Percentiles rank a stretch among this genome's conserved stretches.
Evolutionary conservation across 2,797 vertebrate genomes (phyloP).

Genomic region (Lutra lutra): DNA sequence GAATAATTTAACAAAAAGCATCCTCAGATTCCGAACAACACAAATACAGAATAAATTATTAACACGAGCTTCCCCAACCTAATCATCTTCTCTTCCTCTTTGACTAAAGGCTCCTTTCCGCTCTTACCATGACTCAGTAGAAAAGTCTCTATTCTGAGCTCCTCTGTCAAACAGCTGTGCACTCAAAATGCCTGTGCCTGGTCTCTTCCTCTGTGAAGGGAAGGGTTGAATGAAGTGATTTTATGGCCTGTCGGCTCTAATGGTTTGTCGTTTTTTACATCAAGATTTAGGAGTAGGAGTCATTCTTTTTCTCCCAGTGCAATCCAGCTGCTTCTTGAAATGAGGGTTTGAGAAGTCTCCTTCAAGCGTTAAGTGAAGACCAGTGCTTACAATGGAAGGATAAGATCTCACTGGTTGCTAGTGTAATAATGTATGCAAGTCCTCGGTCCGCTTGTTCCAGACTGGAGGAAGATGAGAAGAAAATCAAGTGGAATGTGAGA

Average conservation of each 20-base stretch:
- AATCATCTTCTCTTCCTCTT: conserved; percentile 57
- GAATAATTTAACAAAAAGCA: conserved; percentile 80
- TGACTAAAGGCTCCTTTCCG: background rate
- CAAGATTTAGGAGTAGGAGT: background rate
- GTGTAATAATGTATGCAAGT: background rate
- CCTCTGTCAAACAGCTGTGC: background rate
- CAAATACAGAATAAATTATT: conserved; percentile 81
- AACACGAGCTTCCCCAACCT: conserved; percentile 56
- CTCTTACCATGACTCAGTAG: conserved; percentile 52
- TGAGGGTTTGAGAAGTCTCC: background rate
- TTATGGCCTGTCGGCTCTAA: background rate
- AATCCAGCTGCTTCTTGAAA: background rate
- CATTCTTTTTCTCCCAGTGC: background rate
- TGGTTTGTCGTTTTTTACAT: conserved; percentile 4
- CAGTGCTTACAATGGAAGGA: background rate
- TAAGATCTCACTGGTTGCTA: background rate
- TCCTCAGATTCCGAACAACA: conserved; percentile 78
- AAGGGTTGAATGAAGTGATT: background rate
- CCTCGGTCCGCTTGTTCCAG: background rate
- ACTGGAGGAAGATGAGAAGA: background rate
- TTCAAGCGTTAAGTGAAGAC: background rate
- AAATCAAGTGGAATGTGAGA: background rate
- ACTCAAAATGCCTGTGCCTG: background rate
- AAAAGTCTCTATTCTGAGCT: conserved; percentile 42
- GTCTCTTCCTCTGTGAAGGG: background rate